These are phyloP conservation scores for Gallinago undulata DNA, from an alignment of 2,113 vertebrate genomes.

Conservation along the genomic window DNA sequence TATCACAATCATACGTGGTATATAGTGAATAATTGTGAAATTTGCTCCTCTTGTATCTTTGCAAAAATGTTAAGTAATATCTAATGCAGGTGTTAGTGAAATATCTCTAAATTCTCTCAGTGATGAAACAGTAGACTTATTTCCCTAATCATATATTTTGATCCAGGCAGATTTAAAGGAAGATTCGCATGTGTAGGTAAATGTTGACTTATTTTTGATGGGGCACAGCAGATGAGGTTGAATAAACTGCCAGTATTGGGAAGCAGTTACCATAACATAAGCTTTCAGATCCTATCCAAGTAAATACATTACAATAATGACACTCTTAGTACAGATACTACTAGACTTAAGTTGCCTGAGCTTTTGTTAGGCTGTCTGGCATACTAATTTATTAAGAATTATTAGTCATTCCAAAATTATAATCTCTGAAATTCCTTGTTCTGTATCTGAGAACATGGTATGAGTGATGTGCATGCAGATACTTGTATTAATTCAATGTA, in stretches of 20 bases:
- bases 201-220: neutral
- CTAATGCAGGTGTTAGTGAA: neutral
- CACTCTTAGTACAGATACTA: neutral
- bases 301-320: neutral
- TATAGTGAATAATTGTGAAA: neutral
- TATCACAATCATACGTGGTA: slow-evolving; percentile 77
- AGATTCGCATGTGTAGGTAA: neutral
- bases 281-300: neutral
- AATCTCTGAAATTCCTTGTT: neutral
- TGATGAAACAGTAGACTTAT: neutral
- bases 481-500: neutral
- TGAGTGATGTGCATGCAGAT: neutral
- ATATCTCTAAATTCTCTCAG: neutral
- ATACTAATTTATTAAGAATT: neutral
- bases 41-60: neutral
- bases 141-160: neutral
- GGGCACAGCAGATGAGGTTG: neutral
- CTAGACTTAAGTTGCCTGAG: neutral
- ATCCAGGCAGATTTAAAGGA: neutral
- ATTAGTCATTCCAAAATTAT: neutral
- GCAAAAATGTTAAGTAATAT: neutral
- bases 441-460: no score
- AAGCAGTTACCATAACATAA: neutral
- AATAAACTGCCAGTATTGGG: neutral
- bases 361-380: neutral